Percentiles rank a stretch among this genome's conserved stretches.
phyloP scores from a whole-genome alignment of 2,888 invertebrate species.

The Ceramica pisi region DNA sequence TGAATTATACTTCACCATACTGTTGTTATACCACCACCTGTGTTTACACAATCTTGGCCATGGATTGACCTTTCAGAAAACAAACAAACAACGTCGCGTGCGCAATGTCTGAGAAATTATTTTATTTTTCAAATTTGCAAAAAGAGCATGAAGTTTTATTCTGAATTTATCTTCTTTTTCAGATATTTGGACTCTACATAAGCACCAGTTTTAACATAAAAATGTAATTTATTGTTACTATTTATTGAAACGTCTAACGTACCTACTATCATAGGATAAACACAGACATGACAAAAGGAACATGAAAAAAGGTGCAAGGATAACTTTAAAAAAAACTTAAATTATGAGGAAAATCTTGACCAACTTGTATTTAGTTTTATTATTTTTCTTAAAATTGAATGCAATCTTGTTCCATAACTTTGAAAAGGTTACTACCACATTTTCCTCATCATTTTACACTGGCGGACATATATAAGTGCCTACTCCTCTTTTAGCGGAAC shows the following conservation, averaged over 20 bases:
- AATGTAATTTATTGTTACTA: too few relatives aligned
- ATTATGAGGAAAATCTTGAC: not conserved
- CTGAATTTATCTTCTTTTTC: too few relatives aligned
- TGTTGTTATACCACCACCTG: constrained; percentile 19
- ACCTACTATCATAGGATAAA: too few relatives aligned
- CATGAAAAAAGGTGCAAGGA: too few relatives aligned
- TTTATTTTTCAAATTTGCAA: not conserved
- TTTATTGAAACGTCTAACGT: too few relatives aligned
- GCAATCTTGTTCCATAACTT: not conserved
- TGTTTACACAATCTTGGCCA: constrained; percentile 9
- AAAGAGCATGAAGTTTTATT: not conserved
- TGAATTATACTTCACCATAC: not conserved
- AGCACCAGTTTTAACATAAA: too few relatives aligned
- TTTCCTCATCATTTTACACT: constrained; percentile 3
- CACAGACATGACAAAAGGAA: too few relatives aligned
- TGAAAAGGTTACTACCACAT: not conserved
- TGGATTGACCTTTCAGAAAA: constrained; percentile 12
- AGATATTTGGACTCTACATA: too few relatives aligned
- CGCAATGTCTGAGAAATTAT: not conserved
- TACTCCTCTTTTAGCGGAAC: constrained; percentile 18
- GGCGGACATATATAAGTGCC: not conserved
- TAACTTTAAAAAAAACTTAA: not conserved
- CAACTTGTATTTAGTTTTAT: too few relatives aligned
- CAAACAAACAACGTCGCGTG: not conserved
- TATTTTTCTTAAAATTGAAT: not conserved